Evolutionary conservation across 2,888 invertebrate species (phyloP).

Genomic region (Scotopteryx bipunctaria): DNA sequence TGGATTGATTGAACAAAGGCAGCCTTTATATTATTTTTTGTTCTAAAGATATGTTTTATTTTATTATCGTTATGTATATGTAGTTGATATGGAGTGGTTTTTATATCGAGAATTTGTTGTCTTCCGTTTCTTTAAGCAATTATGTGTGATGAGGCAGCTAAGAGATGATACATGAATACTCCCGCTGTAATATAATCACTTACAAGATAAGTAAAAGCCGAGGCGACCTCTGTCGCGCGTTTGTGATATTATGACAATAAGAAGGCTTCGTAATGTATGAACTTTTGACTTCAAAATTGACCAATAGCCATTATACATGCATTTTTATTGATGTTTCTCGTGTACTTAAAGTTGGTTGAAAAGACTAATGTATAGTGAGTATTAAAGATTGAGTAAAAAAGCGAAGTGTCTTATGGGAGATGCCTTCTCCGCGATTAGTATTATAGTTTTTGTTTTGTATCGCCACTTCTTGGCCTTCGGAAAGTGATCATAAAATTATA

Average conservation of each 20-base stretch:
- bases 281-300: conserved; percentile 46
- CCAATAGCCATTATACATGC: conserved; percentile 42
- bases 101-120: conserved; percentile 54
- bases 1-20: background rate
- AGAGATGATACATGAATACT: conserved; percentile 35
- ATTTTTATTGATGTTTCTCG: conserved; percentile 43
- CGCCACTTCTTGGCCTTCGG: conserved; percentile 48
- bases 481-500: no score
- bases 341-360: conserved; percentile 69
- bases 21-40: conserved; percentile 45
- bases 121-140: conserved; percentile 67
- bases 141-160: conserved; percentile 53
- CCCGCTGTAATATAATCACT: conserved; percentile 18
- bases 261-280: conserved; percentile 54
- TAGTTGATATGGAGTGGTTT: conserved; percentile 31
- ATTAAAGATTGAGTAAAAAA: conserved; percentile 53
- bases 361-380: conserved; percentile 67
- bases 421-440: conserved; percentile 71
- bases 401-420: conserved; percentile 60
- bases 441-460: conserved; percentile 56
- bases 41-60: conserved; percentile 57
- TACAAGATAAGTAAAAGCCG: conserved; percentile 7
- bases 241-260: conserved; percentile 79
- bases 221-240: conserved; percentile 23
- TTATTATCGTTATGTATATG: conserved; percentile 44